A percentile compares a stretch with the other conserved stretches of the same genome.
phyloP scores from a whole-genome alignment of 2,888 invertebrate species.

The Lamellibrachia satsuma region DNA sequence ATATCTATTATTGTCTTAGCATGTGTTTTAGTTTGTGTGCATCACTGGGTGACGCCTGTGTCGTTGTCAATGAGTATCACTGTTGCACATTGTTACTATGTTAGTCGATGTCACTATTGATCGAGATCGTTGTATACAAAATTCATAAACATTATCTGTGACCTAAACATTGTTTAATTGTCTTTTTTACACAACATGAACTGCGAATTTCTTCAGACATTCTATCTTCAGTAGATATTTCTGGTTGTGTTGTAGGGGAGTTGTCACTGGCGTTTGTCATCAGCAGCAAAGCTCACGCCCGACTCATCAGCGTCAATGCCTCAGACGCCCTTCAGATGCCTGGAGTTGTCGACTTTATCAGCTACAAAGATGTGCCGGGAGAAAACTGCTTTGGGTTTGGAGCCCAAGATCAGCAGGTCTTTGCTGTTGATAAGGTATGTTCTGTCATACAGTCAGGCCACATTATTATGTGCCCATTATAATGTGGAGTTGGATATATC shows the following conservation, averaged over 20 bases:
- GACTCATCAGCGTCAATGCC: conserved; percentile 79
- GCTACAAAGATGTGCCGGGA: conserved; percentile 79
- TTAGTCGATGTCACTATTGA: no score
- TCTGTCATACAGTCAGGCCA: neutral
- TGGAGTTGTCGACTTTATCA: conserved; percentile 84
- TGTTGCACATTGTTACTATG: no score
- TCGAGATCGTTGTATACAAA: no score
- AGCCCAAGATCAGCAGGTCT: conserved; percentile 84
- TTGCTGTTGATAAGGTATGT: conserved; percentile 78
- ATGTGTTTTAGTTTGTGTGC: no score
- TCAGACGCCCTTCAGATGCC: conserved; percentile 77
- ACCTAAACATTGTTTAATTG: neutral
- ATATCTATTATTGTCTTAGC: no score
- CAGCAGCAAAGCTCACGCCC: conserved; percentile 84
- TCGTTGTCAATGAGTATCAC: no score
- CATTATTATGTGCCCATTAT: no score
- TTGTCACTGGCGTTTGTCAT: conserved; percentile 82
- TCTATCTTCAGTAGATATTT: neutral
- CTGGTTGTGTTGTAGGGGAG: conserved; percentile 70
- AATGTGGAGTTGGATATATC: no score
- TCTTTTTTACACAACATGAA: neutral
- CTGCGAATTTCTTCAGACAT: neutral
- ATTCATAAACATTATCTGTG: no score
- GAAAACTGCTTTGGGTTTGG: conserved; percentile 77
- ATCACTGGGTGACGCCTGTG: no score